Conservation (phyloP, 2,797 vertebrate genomes). For the Chelmon rostratus region DNA sequence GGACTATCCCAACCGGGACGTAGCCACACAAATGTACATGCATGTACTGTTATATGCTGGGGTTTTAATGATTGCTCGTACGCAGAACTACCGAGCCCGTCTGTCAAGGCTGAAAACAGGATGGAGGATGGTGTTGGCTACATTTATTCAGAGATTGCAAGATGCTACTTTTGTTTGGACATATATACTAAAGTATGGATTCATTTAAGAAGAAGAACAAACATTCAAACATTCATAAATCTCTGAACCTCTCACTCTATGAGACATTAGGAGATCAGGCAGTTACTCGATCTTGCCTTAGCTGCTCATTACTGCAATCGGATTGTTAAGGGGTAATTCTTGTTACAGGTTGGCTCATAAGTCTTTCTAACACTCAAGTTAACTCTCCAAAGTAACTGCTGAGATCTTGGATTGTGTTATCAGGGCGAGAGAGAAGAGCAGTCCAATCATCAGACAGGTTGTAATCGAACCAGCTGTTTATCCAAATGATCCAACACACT, state of each 20-base stretch:
- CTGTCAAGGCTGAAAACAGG: not conserved
- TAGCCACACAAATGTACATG: not conserved
- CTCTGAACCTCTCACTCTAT: too few species aligned
- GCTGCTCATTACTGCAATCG: not conserved
- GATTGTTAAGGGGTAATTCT: too few species aligned
- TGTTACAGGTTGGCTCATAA: too few species aligned
- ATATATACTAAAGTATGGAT: not conserved
- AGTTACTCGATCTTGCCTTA: not conserved
- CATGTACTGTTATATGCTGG: not conserved
- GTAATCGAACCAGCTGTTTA: too few species aligned
- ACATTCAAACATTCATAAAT: not conserved
- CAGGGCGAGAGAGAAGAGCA: too few species aligned
- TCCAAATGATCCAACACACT: too few species aligned
- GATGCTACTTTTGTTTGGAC: not conserved
- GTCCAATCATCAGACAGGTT: too few species aligned
- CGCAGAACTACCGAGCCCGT: not conserved
- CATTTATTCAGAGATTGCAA: not conserved
- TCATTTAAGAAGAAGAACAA: not conserved
- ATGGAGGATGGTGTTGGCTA: too few species aligned
- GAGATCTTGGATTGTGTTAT: too few species aligned
- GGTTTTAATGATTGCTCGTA: not conserved
- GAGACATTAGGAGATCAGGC: not conserved
- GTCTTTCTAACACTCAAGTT: too few species aligned
- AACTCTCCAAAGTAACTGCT: too few species aligned
- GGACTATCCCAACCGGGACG: not conserved